Percentiles rank a stretch among this genome's conserved stretches.
phyloP scores from a whole-genome alignment of 2,888 invertebrate genomes.

The Trichogramma dendrolimi region DNA sequence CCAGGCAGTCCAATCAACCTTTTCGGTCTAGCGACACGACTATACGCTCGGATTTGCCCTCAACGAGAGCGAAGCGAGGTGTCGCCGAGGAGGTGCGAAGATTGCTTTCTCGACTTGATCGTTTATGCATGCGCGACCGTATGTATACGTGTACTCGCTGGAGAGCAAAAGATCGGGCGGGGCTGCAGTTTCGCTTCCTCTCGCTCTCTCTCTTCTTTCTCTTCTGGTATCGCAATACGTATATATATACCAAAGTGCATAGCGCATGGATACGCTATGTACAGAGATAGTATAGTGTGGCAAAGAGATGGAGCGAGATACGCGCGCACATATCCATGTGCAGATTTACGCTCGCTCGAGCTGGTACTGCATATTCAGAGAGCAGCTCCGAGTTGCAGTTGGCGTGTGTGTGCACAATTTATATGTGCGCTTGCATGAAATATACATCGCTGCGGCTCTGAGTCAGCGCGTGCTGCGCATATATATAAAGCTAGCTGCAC shows the following conservation, averaged over 20 bases:
- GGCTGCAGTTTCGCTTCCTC: background rate
- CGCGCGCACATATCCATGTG: background rate
- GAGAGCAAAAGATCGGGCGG: conserved; percentile 11
- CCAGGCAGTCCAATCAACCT: too few species aligned
- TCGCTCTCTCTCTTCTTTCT: conserved; percentile 6
- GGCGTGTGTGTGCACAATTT: conserved; percentile 6
- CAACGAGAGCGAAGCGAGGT: too few species aligned
- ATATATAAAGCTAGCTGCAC: too few species aligned
- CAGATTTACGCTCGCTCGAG: background rate
- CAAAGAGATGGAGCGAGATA: background rate
- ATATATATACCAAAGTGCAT: too few species aligned
- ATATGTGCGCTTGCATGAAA: conserved; percentile 25
- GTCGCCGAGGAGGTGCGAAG: background rate
- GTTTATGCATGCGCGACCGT: conserved; percentile 11
- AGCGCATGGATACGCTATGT: background rate
- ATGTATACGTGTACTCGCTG: background rate
- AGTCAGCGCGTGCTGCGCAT: conserved; percentile 33
- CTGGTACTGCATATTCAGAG: too few species aligned
- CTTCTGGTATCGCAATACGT: background rate
- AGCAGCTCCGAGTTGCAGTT: too few species aligned
- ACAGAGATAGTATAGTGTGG: background rate
- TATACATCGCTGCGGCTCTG: conserved; percentile 30
- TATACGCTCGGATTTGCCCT: too few species aligned
- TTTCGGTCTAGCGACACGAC: too few species aligned
- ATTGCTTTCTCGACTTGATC: background rate